These are phyloP conservation scores for Siniperca knerii DNA, from an alignment of 2,113 vertebrate genomes.

Conservation along the genomic window DNA sequence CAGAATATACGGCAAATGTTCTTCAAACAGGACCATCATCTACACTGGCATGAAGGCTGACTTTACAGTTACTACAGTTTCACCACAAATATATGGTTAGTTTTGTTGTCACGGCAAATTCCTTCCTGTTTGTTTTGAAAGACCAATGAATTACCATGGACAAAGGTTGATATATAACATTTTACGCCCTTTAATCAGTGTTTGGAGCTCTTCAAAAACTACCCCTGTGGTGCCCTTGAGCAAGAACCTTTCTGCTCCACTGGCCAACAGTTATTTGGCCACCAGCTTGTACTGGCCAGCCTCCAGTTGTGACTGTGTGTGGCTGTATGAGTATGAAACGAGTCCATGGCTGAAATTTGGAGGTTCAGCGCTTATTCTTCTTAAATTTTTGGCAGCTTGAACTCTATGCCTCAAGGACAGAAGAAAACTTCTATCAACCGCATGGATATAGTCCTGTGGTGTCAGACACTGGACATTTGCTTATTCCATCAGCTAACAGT, in stretches of 20 bases:
- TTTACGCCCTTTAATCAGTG: neutral
- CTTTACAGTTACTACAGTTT: neutral
- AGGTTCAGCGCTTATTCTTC: conserved; percentile 24
- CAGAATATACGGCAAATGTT: neutral
- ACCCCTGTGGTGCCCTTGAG: conserved; percentile 45
- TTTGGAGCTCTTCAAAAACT: neutral
- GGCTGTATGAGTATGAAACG: conserved; percentile 1
- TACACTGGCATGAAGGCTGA: neutral
- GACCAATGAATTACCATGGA: neutral
- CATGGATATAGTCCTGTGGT: neutral
- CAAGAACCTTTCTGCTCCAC: conserved; percentile 38
- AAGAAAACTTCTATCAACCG: neutral
- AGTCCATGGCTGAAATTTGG: conserved; percentile 24
- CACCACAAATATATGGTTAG: neutral
- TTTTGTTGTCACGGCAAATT: neutral
- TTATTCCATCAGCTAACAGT: neutral
- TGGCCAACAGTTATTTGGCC: conserved; percentile 49
- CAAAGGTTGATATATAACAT: neutral
- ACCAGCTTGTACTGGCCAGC: conserved; percentile 22
- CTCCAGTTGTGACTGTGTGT: conserved; percentile 39
- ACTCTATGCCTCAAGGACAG: conserved; percentile 39
- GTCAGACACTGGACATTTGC: conserved; percentile 6
- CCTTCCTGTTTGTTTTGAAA: neutral
- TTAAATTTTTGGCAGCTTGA: conserved; percentile 32
- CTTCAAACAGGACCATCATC: neutral